Conservation (phyloP, 2,888 invertebrate species). For the Clepsis dumicolana region DNA sequence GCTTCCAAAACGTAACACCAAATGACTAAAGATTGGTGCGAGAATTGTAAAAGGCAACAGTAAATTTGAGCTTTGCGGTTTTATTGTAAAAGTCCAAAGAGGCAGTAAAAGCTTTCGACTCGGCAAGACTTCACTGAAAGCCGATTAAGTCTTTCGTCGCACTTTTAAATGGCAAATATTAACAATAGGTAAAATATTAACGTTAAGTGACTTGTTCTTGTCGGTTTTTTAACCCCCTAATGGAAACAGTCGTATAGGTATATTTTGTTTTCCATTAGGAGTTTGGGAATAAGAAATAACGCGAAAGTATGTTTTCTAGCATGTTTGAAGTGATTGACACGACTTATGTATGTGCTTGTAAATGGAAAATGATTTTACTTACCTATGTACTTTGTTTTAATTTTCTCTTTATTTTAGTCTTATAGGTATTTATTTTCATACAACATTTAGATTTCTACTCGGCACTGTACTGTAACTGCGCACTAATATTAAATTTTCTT, state of each 20-base stretch:
- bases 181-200: conserved; percentile 41
- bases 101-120: conserved; percentile 72
- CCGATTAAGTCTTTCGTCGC: conserved; percentile 72
- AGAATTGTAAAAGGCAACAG: conserved; percentile 71
- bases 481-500: too few relatives aligned
- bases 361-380: background rate
- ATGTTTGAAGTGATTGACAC: background rate
- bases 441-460: too few relatives aligned
- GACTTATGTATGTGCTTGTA: background rate
- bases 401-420: background rate
- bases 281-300: background rate
- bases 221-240: conserved; percentile 8
- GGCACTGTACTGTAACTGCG: too few relatives aligned
- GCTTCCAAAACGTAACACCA: conserved; percentile 52
- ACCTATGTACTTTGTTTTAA: background rate
- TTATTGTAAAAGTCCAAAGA: conserved; percentile 69
- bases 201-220: conserved; percentile 31
- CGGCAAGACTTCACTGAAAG: conserved; percentile 74
- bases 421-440: too few relatives aligned
- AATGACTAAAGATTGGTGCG: conserved; percentile 59
- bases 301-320: background rate
- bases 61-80: conserved; percentile 75
- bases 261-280: conserved; percentile 9
- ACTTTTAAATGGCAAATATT: conserved; percentile 49
- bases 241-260: background rate